Evolutionary conservation across 2,888 invertebrate genomes (phyloP).

Genomic region (Beris chalybata): DNA sequence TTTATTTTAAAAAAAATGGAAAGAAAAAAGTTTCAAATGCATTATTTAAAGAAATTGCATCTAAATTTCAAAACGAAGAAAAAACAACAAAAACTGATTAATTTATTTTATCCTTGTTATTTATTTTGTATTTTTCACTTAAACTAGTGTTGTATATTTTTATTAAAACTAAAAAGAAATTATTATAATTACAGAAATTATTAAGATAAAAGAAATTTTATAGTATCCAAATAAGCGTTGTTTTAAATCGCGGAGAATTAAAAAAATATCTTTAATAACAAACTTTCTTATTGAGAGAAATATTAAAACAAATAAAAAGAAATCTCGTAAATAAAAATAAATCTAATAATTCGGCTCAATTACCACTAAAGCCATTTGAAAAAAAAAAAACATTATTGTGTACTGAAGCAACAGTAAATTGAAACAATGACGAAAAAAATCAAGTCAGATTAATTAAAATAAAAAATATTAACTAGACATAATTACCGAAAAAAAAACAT

Average conservation of each 20-base stretch:
- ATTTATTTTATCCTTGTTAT: not conserved
- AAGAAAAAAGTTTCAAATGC: constrained; percentile 5
- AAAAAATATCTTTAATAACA: not conserved
- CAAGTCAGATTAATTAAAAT: not conserved
- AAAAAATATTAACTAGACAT: constrained; percentile 1
- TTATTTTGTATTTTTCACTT: constrained; percentile 16
- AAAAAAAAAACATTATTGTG: not conserved
- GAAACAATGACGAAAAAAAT: not conserved
- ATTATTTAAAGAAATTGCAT: not conserved
- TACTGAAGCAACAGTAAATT: no score
- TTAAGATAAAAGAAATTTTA: constrained; percentile 27
- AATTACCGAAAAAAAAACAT: no score
- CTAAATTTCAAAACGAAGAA: not conserved
- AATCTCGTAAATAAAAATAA: not conserved
- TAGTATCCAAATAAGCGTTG: constrained; percentile 32
- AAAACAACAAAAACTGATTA: not conserved
- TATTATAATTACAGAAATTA: constrained; percentile 21
- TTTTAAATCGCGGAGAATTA: constrained; percentile 32
- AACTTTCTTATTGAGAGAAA: not conserved
- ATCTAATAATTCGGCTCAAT: constrained; percentile 32
- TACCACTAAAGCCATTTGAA: constrained; percentile 3
- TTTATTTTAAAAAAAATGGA: not conserved
- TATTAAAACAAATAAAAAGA: not conserved
- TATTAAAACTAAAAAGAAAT: constrained; percentile 29
- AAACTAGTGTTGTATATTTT: constrained; percentile 28